Base-by-base conservation (phyloP, 2,888 invertebrate genomes). In the Hyalella azteca region DNA sequence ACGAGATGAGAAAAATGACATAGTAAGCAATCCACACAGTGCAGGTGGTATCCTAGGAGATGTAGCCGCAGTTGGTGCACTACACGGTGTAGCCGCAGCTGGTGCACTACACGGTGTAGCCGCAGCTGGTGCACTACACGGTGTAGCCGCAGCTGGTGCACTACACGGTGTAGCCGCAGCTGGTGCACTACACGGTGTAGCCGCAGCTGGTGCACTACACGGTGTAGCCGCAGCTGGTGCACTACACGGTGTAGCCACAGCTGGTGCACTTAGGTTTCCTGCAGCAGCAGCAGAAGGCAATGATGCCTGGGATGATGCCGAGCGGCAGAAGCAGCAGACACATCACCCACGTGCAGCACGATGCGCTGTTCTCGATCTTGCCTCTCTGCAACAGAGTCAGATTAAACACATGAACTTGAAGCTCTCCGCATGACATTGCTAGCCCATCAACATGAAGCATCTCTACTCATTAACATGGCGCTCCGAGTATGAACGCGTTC, bases 261-360 rank as follows among this genome's bases (percentile, higher is more conserved):
- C 73, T 66, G 73, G 66, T 36, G 29, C 80, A 80, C 39, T 80
- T 80, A 3, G 80, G 80, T 15, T 73, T 60, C 36, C 80, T 49
- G 80, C 77, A 80, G 77, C 80, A 80, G 54, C 80, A 80, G 73
- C 78, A 80, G 73, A 80, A 80, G 36, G 80, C 80, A 22, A 80
- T 41, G 45, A 80, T 80, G 22, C 80, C 80, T 5, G 79, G 79
- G 19, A 79, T 49, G 48, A 41, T 48, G 45, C 79, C 79, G n/a
- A 79, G 66, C 11, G 79, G 79, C 39, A 79, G 79, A 32, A 79
- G 73, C 32, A 79, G 45, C 54, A 79, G 32, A 26, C 79, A 79
- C 29, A 66, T 32, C n/a, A 79, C 73, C 79, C 73, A 79, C 29
- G 79, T 79, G 45, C 73, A 79, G 73, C 29, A 73, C 2, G 73